Percentiles rank a stretch among this genome's conserved stretches.
phyloP scores from a whole-genome alignment of 2,888 invertebrate species.

The Cephus rjabovi region DNA sequence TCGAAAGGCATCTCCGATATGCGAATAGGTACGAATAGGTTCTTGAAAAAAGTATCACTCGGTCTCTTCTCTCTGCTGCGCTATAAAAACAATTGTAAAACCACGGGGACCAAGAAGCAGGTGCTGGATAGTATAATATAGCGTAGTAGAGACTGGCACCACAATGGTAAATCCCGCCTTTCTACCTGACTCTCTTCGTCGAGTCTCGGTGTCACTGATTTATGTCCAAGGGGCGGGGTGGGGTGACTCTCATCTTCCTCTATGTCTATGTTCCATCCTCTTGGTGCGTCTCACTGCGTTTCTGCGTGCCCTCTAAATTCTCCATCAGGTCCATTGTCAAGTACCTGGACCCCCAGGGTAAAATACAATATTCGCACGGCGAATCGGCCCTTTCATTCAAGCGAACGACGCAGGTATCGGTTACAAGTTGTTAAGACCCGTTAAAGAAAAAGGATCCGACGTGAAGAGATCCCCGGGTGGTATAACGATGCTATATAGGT shows the following conservation, averaged over 20 bases:
- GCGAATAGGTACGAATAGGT: neutral
- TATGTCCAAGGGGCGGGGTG: constrained; percentile 25
- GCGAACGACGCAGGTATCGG: constrained; percentile 49
- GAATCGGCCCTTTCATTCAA: constrained; percentile 37
- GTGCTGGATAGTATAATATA: constrained; percentile 24
- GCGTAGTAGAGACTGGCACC: constrained; percentile 20
- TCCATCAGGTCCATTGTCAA: constrained; percentile 28
- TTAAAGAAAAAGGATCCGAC: constrained; percentile 27
- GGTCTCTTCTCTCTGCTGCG: neutral
- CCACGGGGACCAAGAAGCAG: constrained; percentile 13
- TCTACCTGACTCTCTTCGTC: constrained; percentile 30
- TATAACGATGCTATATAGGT: constrained; percentile 11
- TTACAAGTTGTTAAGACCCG: constrained; percentile 56
- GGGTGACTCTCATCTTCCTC: neutral
- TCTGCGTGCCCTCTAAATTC: constrained; percentile 14
- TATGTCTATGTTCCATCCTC: neutral
- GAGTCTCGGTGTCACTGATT: constrained; percentile 33
- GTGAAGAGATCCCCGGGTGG: constrained; percentile 27
- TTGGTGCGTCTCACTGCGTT: neutral
- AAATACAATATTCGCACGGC: constrained; percentile 34
- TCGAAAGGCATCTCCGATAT: neutral
- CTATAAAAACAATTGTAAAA: constrained; percentile 12
- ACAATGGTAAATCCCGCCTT: constrained; percentile 31
- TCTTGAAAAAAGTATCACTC: neutral
- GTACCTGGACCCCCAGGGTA: constrained; percentile 22